Percentiles rank a stretch among this genome's conserved stretches.
phyloP scores from a whole-genome alignment of 2,797 vertebrate species.

The Rhynchonycteris naso region DNA sequence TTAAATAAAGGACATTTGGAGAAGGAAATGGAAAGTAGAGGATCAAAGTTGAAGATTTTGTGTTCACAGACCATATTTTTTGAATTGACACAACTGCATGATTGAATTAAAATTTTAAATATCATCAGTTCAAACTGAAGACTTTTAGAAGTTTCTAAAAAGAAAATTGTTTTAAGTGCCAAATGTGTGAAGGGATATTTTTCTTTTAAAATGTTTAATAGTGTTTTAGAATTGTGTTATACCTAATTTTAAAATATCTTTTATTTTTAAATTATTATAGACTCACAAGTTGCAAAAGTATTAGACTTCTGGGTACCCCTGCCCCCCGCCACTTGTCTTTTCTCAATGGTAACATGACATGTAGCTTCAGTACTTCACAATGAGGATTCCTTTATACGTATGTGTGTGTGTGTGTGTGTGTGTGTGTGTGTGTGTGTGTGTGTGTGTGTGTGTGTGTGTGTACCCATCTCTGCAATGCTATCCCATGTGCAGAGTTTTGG shows the following conservation, averaged over 20 bases:
- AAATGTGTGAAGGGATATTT: neutral
- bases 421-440: neutral
- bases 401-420: no score
- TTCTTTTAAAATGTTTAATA: neutral
- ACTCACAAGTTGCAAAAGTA: neutral
- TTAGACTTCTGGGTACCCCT: neutral
- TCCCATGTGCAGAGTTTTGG: neutral
- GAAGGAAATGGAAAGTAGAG: neutral
- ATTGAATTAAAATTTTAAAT: slow-evolving; percentile 18
- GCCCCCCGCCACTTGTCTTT: neutral
- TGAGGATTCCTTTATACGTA: neutral
- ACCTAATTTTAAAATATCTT: neutral
- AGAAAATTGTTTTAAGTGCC: slow-evolving; percentile 18
- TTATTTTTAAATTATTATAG: slow-evolving; percentile 22
- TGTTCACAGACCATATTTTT: neutral
- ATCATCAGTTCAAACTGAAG: slow-evolving; percentile 9
- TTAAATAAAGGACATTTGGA: slow-evolving; percentile 49
- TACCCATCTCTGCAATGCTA: neutral
- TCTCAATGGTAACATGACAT: neutral
- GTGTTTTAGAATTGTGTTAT: neutral
- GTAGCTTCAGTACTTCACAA: neutral
- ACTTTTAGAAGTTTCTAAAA: slow-evolving; percentile 36
- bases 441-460: neutral
- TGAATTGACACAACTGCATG: neutral
- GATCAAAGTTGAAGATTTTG: neutral